Evolutionary conservation across 2,888 invertebrate species (phyloP).

Genomic region (Pandemis corylana): DNA sequence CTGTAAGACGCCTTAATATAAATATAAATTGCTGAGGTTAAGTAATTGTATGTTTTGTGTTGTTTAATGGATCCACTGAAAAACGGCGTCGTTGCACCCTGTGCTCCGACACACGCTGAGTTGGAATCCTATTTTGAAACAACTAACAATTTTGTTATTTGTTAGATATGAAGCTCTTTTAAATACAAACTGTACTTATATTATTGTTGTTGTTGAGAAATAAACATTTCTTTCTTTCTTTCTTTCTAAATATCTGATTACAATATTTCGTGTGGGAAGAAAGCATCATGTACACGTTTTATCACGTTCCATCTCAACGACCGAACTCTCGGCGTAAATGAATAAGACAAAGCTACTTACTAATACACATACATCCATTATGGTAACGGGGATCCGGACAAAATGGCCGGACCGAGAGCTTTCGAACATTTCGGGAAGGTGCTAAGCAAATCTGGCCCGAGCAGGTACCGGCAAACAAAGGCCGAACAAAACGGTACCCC

Average conservation of each 20-base stretch:
- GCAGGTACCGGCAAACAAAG: constrained; percentile 33
- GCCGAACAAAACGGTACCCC: constrained; percentile 33
- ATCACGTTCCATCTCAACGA: constrained; percentile 24
- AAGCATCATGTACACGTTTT: constrained; percentile 19
- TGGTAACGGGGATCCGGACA: constrained; percentile 9
- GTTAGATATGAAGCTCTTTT: too few relatives aligned
- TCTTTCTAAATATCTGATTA: constrained; percentile 24
- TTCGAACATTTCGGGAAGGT: constrained; percentile 19
- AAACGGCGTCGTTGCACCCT: too few relatives aligned
- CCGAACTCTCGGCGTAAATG: constrained; percentile 22
- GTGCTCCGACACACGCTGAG: too few relatives aligned
- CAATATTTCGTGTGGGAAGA: constrained; percentile 29
- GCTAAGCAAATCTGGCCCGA: constrained; percentile 33
- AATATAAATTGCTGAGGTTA: too few relatives aligned
- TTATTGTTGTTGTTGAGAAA: too few relatives aligned
- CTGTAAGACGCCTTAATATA: constrained; percentile 26
- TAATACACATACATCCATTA: constrained; percentile 26
- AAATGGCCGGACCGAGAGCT: constrained; percentile 10
- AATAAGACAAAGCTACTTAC: constrained; percentile 32
- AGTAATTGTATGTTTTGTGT: too few relatives aligned
- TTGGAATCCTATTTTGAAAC: too few relatives aligned
- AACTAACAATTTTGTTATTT: too few relatives aligned
- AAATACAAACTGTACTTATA: too few relatives aligned
- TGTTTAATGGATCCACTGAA: too few relatives aligned
- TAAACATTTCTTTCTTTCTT: too few relatives aligned